A percentile compares a stretch with the other conserved stretches of the same genome.
These are phyloP conservation scores for Morelia viridis DNA, from an alignment of 2,797 vertebrate genomes.

Conservation along the genomic window DNA sequence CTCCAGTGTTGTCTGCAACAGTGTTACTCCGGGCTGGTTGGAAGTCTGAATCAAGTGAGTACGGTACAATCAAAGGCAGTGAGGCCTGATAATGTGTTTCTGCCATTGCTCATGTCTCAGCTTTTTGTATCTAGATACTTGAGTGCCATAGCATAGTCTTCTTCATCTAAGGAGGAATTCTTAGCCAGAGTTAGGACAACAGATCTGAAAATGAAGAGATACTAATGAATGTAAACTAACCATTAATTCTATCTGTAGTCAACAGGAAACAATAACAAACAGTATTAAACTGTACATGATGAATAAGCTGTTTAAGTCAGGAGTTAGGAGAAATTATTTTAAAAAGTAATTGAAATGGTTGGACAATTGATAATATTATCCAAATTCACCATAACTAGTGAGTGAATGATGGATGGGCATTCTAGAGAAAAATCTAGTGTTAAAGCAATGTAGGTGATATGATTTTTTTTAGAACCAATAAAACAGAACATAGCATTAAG, in stretches of 20 bases:
- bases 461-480: neutral
- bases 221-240: neutral
- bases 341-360: neutral
- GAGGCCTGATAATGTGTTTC: neutral
- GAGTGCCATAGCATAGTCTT: neutral
- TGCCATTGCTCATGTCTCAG: neutral
- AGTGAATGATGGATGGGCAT: neutral
- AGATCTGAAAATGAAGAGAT: neutral
- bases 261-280: neutral
- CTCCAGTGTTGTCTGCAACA: neutral
- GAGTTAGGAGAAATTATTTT: neutral
- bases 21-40: neutral
- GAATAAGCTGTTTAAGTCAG: no score
- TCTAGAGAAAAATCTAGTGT: neutral
- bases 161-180: neutral
- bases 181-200: neutral
- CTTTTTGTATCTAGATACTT: neutral
- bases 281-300: neutral
- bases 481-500: neutral
- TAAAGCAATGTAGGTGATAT: neutral
- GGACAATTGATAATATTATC: neutral
- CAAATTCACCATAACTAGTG: neutral
- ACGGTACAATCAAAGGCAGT: neutral
- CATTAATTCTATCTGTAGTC: neutral
- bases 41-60: neutral